phyloP scores from a whole-genome alignment of 2,888 invertebrate species.

The Zelleria hepariella region DNA sequence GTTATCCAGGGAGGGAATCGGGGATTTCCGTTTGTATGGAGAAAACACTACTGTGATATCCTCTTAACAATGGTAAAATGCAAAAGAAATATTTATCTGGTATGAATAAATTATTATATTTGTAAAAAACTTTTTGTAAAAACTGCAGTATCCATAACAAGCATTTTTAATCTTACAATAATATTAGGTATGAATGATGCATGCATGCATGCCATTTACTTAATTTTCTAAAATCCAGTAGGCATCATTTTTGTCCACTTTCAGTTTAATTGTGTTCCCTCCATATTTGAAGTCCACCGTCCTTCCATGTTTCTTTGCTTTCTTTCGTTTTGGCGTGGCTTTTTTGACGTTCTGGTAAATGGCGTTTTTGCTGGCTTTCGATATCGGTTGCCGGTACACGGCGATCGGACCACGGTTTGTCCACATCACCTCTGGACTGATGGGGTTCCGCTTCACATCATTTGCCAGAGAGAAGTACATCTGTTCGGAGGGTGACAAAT shows the following conservation, averaged over 20 bases:
- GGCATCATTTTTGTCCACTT: background rate
- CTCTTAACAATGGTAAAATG: too few relatives aligned
- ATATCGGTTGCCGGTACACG: slow-evolving; percentile 47
- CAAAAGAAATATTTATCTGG: too few relatives aligned
- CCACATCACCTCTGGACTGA: slow-evolving; percentile 30
- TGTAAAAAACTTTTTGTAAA: too few relatives aligned
- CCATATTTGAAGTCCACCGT: background rate
- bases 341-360: slow-evolving; percentile 11
- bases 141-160: too few relatives aligned
- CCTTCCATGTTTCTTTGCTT: background rate
- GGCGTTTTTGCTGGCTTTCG: slow-evolving; percentile 33
- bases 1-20: too few relatives aligned
- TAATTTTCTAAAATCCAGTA: background rate
- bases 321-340: background rate
- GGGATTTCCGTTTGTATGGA: too few relatives aligned
- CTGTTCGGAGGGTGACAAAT: slow-evolving; percentile 31
- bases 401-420: slow-evolving; percentile 43
- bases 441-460: slow-evolving; percentile 36
- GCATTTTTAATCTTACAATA: too few relatives aligned
- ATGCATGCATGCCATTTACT: too few relatives aligned
- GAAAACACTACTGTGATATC: too few relatives aligned
- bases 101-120: too few relatives aligned
- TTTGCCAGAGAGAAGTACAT: slow-evolving; percentile 33
- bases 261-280: background rate
- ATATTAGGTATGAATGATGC: too few relatives aligned